Base-by-base conservation (phyloP, 2,888 invertebrate species). In the Nemotelus pantherinus region DNA sequence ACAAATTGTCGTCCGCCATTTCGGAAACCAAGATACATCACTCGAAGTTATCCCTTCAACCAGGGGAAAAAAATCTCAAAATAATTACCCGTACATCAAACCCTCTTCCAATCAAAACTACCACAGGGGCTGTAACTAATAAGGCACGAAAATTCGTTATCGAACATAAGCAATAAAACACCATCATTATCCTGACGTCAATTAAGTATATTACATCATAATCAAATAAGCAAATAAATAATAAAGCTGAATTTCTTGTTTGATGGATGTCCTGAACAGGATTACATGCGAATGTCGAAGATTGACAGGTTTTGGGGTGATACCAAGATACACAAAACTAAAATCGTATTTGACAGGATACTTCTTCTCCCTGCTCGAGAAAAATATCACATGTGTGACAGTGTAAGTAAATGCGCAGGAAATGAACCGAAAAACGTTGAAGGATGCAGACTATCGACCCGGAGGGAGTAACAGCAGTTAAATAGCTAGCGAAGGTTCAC, bases 121-220 rank as follows among this genome's bases (percentile, higher is more conserved):
- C 25, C 25, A 25, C 25, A 25, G 25, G 25, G 25, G 25, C 25
- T 25, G 25, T 25, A 25, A 25, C 25, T 25, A 25, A 25, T 50
- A 5, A 50, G 10, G 1, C 50, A 50, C 50, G 1, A 5, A 7
- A 10, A 50, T 10, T 5, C 10, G 7, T 1, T 50, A 50, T 50
- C 10, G 10, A 50, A 10, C 10, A 5, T 50, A 57, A 10, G 3
- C 10, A 57, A n/a, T 9, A 10, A 57, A 57, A n/a, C 10, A 10
- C 25, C 57, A 57, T 57, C 57, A 67, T 9, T 55, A 43, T 47
- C 55, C 70, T 70, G 53, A 53, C 75, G 58, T 77, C 79, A 79
- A 79, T 79, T 79, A 79, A 77, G 75, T 74, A 76, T 77, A 77
- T 79, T 79, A 77, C 79, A 70, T 79, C 71, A 79, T 79, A 79